These are phyloP conservation scores for Sprattus sprattus DNA, from an alignment of 2,113 vertebrate genomes.

Conservation along the genomic window DNA sequence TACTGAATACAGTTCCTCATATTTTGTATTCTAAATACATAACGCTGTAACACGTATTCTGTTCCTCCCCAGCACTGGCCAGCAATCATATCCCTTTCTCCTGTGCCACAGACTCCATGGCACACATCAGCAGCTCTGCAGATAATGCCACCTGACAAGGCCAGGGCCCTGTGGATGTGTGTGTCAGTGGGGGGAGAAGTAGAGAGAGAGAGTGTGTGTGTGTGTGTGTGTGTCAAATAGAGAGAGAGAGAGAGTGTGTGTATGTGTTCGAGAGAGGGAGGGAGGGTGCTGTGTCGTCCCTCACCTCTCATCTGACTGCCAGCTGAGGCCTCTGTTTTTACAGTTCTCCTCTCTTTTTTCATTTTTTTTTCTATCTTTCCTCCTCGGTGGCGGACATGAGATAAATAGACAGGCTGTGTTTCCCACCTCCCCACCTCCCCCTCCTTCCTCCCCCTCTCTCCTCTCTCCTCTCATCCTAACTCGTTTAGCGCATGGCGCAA, in stretches of 20 bases:
- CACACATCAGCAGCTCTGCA: conserved; percentile 71
- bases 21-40: no score
- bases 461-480: conserved; percentile 37
- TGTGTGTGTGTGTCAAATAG: not conserved
- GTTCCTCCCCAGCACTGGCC: no score
- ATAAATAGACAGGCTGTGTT: conserved; percentile 41
- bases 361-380: conserved; percentile 23
- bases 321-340: conserved; percentile 53
- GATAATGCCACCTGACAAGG: conserved; percentile 77
- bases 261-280: conserved; percentile 17
- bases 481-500: conserved; percentile 48
- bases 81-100: conserved; percentile 75
- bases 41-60: no score
- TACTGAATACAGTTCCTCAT: no score
- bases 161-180: conserved; percentile 68
- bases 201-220: conserved; percentile 44
- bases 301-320: conserved; percentile 49
- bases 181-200: conserved; percentile 1
- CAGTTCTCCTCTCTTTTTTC: conserved; percentile 26
- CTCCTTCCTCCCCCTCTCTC: not conserved
- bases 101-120: conserved; percentile 65
- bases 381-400: conserved; percentile 37
- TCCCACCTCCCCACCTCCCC: not conserved
- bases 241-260: not conserved
- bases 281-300: conserved; percentile 41